phyloP scores from a whole-genome alignment of 2,888 invertebrate genomes.

The Sarcophaga carnaria region DNA sequence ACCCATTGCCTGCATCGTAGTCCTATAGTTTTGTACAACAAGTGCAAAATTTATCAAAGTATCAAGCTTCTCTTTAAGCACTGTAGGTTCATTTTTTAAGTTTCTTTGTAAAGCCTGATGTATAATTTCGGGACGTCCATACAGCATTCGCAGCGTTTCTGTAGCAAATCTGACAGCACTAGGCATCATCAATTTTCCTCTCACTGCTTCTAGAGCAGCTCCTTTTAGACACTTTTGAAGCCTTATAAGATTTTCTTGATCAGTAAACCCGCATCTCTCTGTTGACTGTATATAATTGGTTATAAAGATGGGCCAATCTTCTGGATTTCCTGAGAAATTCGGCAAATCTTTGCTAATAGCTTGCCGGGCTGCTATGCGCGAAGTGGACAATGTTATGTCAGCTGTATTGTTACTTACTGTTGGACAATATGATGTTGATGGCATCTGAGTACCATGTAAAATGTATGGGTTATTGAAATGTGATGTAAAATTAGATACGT shows the following conservation, averaged over 20 bases:
- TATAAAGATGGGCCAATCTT: slow-evolving; percentile 46
- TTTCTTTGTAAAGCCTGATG: slow-evolving; percentile 45
- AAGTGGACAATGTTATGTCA: no score
- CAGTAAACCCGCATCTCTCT: slow-evolving; percentile 50
- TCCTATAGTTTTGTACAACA: slow-evolving; percentile 19
- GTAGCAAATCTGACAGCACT: slow-evolving; percentile 44
- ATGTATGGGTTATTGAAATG: no score
- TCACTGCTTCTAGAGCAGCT: slow-evolving; percentile 24
- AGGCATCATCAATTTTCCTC: slow-evolving; percentile 50
- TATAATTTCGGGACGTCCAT: slow-evolving; percentile 60
- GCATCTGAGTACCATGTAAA: no score
- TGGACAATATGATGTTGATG: no score
- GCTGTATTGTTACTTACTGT: no score
- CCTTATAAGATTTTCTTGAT: slow-evolving; percentile 43
- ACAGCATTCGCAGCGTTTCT: slow-evolving; percentile 57
- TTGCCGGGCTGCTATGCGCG: slow-evolving; percentile 21
- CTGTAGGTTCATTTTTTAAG: slow-evolving; percentile 19
- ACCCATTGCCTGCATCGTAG: slow-evolving; percentile 6
- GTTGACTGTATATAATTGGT: slow-evolving; percentile 50
- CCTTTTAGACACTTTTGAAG: slow-evolving; percentile 43
- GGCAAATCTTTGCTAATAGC: slow-evolving; percentile 41
- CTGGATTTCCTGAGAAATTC: slow-evolving; percentile 32
- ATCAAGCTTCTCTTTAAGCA: slow-evolving; percentile 48
- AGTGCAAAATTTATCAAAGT: slow-evolving; percentile 37
- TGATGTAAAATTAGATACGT: no score